Base-by-base conservation (phyloP, 1,140 invertebrate species). In the Mylabris phalerata region DNA sequence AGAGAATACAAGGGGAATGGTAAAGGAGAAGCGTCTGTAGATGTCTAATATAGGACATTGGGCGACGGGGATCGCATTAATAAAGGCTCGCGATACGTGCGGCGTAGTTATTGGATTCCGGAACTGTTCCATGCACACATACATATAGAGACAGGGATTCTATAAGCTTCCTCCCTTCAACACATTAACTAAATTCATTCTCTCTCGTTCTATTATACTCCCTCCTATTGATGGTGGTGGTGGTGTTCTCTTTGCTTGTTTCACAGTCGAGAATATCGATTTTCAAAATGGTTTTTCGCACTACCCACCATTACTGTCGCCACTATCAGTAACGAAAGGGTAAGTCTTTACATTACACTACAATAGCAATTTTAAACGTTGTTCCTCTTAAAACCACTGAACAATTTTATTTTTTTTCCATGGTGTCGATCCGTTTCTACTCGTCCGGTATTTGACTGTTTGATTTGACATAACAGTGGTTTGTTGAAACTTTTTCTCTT, bases 1-100 rank as follows among this genome's bases (percentile, higher is more conserved):
- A 9, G 41, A 42, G 41, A 42, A 9, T 46, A 25, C 44, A 13
- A 46, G 27, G 42, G 51, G 27, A 10, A 19, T 50, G 49, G 27
- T 41, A 41, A 13, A 43, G 44, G 38, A 13, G 47, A 46, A 48
- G 55, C 47, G 55, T 57, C 55, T 57, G 47, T 46, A 41, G 55
- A 57, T 57, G 55, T 57, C 55, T 57, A 57, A 57, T 57, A 57
- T 57, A 57, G 55, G 55, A 57, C 55, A 57, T 57, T 50, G 55
- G 55, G 55, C 48, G 55, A 57, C 55, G 55, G 55, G 55, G 55
- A 57, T 57, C 55, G 48, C 55, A 57, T 57, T 57, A 57, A 57
- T 57, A 57, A 57, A 57, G 55, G 55, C 47, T 48, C 47, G 55
- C 55, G 55, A 57, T 57, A 57, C 55, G 55, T 57, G 55, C 55